Evolutionary conservation across 2,797 vertebrate species (phyloP).

Genomic region (Dermochelys coriacea): DNA sequence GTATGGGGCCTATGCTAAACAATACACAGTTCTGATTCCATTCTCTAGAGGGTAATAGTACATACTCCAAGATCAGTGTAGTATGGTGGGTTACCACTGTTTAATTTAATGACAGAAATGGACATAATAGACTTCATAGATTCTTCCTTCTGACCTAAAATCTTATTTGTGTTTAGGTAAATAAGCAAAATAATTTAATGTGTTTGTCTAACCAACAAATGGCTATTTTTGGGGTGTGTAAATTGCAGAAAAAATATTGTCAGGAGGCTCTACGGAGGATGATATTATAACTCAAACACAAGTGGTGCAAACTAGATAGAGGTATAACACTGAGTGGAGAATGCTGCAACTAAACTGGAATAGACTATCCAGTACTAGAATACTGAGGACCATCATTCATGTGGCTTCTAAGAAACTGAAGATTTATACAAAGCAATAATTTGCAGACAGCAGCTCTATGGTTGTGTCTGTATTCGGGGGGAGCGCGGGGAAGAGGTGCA

Average conservation of each 20-base stretch:
- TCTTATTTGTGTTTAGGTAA: neutral
- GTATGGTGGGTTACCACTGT: neutral
- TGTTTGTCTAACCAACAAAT: conserved; percentile 34
- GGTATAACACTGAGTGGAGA: conserved; percentile 62
- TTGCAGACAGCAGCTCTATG: conserved; percentile 23
- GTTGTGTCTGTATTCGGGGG: neutral
- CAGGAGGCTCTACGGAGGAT: conserved; percentile 21
- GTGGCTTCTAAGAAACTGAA: conserved; percentile 65
- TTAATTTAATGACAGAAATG: neutral
- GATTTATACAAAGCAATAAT: conserved; percentile 41
- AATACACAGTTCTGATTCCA: neutral
- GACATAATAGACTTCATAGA: neutral
- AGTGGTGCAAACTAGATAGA: conserved; percentile 34
- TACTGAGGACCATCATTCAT: conserved; percentile 51
- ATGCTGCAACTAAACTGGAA: conserved; percentile 48
- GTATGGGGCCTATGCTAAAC: neutral
- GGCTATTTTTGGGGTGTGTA: neutral
- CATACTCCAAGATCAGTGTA: neutral
- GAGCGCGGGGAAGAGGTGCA: accelerated
- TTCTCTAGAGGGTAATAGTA: neutral
- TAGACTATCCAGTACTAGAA: conserved; percentile 16
- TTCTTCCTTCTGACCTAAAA: neutral
- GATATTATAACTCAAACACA: conserved; percentile 33
- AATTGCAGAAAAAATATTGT: conserved; percentile 30
- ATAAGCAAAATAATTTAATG: conserved; percentile 32